Percentiles rank a stretch among this genome's conserved stretches.
phyloP scores from a whole-genome alignment of 2,113 vertebrate genomes.

The Malurus elegans region DNA sequence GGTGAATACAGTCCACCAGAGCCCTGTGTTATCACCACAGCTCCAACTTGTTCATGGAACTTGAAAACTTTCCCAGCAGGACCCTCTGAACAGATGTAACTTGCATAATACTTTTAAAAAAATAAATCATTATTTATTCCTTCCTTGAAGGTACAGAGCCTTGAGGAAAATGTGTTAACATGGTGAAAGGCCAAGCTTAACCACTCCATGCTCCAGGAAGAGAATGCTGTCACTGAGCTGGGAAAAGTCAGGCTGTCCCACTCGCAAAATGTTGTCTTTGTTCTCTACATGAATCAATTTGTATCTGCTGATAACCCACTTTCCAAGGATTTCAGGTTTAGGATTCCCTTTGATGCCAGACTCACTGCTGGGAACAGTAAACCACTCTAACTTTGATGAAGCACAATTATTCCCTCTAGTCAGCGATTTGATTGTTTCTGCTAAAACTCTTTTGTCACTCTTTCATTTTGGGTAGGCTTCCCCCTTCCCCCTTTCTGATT shows the following conservation, averaged over 20 bases:
- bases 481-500: background rate
- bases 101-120: background rate
- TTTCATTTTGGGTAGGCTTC: background rate
- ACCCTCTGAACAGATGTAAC: background rate
- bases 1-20: background rate
- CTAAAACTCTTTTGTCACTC: background rate
- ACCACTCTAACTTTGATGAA: constrained; percentile 16
- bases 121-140: background rate
- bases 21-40: background rate
- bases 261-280: background rate
- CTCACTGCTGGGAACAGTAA: constrained; percentile 38
- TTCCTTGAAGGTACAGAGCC: background rate
- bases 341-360: constrained; percentile 45
- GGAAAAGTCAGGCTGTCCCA: background rate
- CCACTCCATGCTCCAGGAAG: background rate
- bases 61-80: background rate
- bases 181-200: background rate
- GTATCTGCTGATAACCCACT: constrained; percentile 36
- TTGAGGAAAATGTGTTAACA: background rate
- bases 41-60: background rate
- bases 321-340: constrained; percentile 10
- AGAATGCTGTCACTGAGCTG: background rate
- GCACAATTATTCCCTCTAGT: background rate
- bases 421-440: constrained; percentile 16
- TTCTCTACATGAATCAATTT: constrained; percentile 20